Evolutionary conservation across 2,797 vertebrate genomes (phyloP), one percentile per base, ranked within the genome.

Genomic region (Iguana delicatissima): DNA sequence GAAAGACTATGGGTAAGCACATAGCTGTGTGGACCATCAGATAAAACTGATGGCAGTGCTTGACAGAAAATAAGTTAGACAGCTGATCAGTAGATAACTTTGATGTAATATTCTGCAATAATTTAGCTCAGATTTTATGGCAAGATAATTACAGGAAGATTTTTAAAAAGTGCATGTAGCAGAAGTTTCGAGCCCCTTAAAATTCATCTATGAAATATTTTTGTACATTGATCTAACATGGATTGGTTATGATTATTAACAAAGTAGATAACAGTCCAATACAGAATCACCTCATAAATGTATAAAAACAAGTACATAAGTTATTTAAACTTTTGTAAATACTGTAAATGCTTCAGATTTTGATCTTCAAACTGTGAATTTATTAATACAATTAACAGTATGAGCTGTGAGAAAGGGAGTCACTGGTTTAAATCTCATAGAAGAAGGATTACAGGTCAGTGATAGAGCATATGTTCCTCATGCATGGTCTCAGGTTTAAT

Each of bases 41-140:
- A 96, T 96, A 95, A 96, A 96, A 95, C 93, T 38, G 62, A 95
- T 93, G 82, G 93, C 93, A 90, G 92, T 94, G 92, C 87, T 92
- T 88, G 90, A 96, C 91, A 96, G 94, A 95, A 96, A 96, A 95
- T 93, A 95, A 96, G 77, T 94, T 88, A 76, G 89, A 92, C 38
- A 93, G 93, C 91, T 94, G 89, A 95, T 95, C 89, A 90, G 52
- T 0, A 18, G 94, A 94, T 94, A 95, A 92, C 93, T 96, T 93
- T 91, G 94, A 95, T 92, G 87, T 84, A 89, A 80, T 94, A 94
- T 93, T 94, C 89, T 82, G 80, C 92, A 93, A 89, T 95, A 74
- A 92, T 92, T 95, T 93, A 93, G 93, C 90, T 92, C 91, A 94
- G 93, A 96, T 96, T 95, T 92, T 77, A 86, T 13, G 79, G 89